Evolutionary conservation across 2,888 invertebrate genomes (phyloP).

Genomic region (Apomyelois bistriatella): DNA sequence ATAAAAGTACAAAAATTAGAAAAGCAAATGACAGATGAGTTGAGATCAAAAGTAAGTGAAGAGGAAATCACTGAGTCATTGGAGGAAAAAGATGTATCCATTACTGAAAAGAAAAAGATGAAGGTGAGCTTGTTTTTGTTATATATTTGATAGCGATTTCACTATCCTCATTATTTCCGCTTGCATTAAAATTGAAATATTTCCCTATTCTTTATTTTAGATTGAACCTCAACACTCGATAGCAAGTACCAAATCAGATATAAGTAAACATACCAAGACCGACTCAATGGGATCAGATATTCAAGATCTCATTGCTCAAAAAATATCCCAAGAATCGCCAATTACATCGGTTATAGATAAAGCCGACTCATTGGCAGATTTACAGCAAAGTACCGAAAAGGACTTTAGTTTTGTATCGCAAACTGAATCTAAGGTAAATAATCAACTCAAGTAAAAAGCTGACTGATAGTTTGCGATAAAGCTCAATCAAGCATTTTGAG

Average conservation of each 20-base stretch:
- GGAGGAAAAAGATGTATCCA: slow-evolving; percentile 62
- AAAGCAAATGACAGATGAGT: slow-evolving; percentile 53
- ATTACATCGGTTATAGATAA: slow-evolving; percentile 61
- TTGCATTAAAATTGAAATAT: slow-evolving; percentile 1
- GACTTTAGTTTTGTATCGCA: slow-evolving; percentile 73
- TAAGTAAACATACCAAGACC: slow-evolving; percentile 66
- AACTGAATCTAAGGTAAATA: slow-evolving; percentile 70
- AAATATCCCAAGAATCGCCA: slow-evolving; percentile 65
- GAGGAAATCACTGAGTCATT: slow-evolving; percentile 57
- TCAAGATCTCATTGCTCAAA: slow-evolving; percentile 50
- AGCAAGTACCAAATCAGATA: slow-evolving; percentile 61
- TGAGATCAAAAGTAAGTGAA: slow-evolving; percentile 53
- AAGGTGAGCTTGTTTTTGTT: slow-evolving; percentile 39
- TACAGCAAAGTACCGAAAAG: slow-evolving; percentile 71
- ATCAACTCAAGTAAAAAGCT: not conserved
- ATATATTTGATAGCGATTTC: not conserved
- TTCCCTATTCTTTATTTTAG: slow-evolving; percentile 38
- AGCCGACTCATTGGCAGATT: slow-evolving; percentile 67
- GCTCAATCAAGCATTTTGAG: not conserved
- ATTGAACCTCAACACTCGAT: slow-evolving; percentile 56
- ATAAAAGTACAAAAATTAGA: slow-evolving; percentile 45
- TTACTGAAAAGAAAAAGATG: slow-evolving; percentile 45
- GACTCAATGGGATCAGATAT: slow-evolving; percentile 68
- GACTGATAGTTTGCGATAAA: not conserved
- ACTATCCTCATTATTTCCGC: not conserved